Percentiles rank a stretch among this genome's conserved stretches.
These are phyloP conservation scores for Corythornis vintsioides DNA, from an alignment of 2,113 vertebrate species.

Conservation along the genomic window DNA sequence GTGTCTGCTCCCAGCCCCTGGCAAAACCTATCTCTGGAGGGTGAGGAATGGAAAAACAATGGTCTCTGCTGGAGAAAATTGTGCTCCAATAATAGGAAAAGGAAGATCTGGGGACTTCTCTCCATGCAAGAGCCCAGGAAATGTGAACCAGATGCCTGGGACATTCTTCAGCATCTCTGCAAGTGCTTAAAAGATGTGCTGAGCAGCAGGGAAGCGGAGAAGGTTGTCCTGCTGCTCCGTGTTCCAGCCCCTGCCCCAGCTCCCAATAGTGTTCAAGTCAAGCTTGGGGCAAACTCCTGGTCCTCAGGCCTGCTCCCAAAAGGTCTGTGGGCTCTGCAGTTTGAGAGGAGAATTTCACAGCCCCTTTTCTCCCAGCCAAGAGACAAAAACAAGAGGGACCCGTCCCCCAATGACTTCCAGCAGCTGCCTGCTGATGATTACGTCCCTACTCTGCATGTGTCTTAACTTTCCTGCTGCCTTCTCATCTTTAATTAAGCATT, in stretches of 20 bases:
- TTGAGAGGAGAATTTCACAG: accelerated
- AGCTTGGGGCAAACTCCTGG: background rate
- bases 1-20: background rate
- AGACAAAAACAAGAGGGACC: background rate
- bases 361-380: background rate
- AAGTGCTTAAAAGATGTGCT: background rate
- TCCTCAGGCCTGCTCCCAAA: background rate
- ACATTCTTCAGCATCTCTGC: background rate
- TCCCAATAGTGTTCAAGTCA: accelerated
- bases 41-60: background rate
- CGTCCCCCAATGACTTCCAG: accelerated
- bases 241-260: background rate
- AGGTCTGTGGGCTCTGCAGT: background rate
- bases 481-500: conserved; percentile 58
- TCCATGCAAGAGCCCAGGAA: background rate
- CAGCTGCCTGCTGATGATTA: background rate
- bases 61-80: background rate
- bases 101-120: background rate
- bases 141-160: background rate
- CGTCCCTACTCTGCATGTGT: background rate
- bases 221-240: accelerated
- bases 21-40: background rate
- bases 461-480: conserved; percentile 6
- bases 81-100: background rate
- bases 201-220: background rate